Evolutionary conservation across 2,113 vertebrate species (phyloP).

Genomic region (Tenebrosternarchus preto): DNA sequence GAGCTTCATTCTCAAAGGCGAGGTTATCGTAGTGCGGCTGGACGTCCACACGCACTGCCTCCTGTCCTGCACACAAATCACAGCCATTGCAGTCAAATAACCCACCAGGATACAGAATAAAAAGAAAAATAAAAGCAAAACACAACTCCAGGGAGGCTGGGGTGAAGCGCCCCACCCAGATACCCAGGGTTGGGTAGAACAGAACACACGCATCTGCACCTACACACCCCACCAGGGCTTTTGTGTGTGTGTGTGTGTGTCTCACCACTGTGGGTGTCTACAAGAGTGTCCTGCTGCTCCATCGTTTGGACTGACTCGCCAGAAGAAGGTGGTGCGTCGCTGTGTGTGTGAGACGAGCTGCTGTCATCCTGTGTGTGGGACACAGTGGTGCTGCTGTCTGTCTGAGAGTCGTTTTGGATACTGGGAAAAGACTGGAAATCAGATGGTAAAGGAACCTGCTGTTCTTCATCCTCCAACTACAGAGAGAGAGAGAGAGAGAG

Average conservation of each 20-base stretch:
- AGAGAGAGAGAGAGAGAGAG: not conserved
- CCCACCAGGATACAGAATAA: not conserved
- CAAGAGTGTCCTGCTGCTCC: no score
- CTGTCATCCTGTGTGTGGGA: slow-evolving; percentile 11
- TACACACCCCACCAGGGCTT: no score
- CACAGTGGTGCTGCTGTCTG: not conserved
- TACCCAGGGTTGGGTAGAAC: no score
- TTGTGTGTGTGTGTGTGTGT: no score
- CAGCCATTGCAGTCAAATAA: slow-evolving; percentile 5
- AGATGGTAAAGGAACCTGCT: slow-evolving; percentile 30
- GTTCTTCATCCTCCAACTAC: slow-evolving; percentile 55
- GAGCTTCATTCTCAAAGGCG: slow-evolving; percentile 77
- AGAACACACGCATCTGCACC: no score
- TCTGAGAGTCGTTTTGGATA: slow-evolving; percentile 64
- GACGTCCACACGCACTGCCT: slow-evolving; percentile 61
- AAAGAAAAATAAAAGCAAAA: no score
- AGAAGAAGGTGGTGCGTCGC: slow-evolving; percentile 81
- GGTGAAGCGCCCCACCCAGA: no score
- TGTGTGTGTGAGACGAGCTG: slow-evolving; percentile 50
- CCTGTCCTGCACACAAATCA: slow-evolving; percentile 40
- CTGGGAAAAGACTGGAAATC: slow-evolving; percentile 50
- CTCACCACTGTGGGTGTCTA: not conserved
- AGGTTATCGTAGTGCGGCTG: slow-evolving; percentile 82
- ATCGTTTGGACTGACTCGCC: slow-evolving; percentile 73
- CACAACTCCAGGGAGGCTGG: no score